phyloP scores from a whole-genome alignment of 2,888 invertebrate species.

The Ctenicera cuprea region DNA sequence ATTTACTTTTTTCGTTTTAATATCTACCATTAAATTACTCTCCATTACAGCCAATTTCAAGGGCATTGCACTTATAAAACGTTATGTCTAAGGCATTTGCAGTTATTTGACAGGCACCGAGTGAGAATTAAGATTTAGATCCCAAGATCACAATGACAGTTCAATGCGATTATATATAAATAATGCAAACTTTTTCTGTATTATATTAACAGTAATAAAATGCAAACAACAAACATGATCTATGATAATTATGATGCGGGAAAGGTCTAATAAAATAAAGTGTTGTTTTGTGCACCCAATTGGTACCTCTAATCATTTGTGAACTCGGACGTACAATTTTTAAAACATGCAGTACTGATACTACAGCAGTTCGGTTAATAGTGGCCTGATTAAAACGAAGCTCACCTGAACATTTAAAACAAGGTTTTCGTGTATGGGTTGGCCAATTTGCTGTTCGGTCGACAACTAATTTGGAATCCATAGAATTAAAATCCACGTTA shows the following conservation, averaged over 20 bases:
- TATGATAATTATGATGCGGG: no score
- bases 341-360: neutral
- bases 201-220: no score
- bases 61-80: slow-evolving; percentile 16
- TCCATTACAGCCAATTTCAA: slow-evolving; percentile 15
- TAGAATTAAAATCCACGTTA: neutral
- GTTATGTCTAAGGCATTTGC: neutral
- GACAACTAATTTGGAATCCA: slow-evolving; percentile 3
- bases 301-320: slow-evolving; percentile 46
- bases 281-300: slow-evolving; percentile 38
- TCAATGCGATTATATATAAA: no score
- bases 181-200: no score
- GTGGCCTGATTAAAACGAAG: slow-evolving; percentile 33
- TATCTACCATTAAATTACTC: neutral
- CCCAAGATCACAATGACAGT: no score
- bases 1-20: slow-evolving; percentile 5
- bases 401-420: slow-evolving; percentile 42
- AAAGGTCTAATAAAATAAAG: no score
- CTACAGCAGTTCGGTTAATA: neutral
- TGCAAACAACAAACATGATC: no score
- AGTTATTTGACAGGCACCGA: no score
- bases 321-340: slow-evolving; percentile 37
- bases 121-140: no score
- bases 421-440: slow-evolving; percentile 16
- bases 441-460: slow-evolving; percentile 25